These are phyloP conservation scores for Ladona fulva DNA, from an alignment of 1,140 invertebrate species.

Conservation along the genomic window DNA sequence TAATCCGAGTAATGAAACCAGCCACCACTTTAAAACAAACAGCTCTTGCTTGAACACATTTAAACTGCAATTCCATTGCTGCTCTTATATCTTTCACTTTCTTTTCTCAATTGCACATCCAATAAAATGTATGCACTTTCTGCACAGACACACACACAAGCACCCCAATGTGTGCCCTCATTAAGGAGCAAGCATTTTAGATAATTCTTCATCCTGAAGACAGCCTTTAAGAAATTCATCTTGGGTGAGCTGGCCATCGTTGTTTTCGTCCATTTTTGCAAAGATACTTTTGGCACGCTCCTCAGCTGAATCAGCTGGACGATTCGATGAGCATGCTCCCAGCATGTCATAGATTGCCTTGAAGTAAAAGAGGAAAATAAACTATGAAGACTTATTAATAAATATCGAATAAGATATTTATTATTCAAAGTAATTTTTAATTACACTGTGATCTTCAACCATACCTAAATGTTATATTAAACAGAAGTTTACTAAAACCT, in stretches of 20 bases:
- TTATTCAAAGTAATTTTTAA: too few species aligned
- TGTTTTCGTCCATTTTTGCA: conserved; percentile 98
- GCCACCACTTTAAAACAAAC: not conserved
- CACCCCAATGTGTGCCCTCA: conserved; percentile 26
- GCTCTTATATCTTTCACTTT: not conserved
- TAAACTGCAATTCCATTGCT: not conserved
- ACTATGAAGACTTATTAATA: too few species aligned
- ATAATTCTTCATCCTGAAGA: conserved; percentile 93
- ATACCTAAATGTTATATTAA: too few species aligned
- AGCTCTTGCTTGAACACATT: not conserved
- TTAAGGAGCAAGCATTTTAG: conserved; percentile 91
- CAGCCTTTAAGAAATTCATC: conserved; percentile 99
- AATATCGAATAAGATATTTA: too few species aligned
- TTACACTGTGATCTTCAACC: too few species aligned
- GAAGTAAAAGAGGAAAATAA: conserved; percentile 31
- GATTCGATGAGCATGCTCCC: conserved; percentile 86
- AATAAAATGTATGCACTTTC: not conserved
- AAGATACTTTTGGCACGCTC: conserved; percentile 98
- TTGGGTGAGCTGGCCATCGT: conserved; percentile 94
- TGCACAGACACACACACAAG: not conserved
- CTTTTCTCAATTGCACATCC: not conserved
- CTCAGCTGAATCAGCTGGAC: conserved; percentile 85
- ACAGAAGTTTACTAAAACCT: too few species aligned
- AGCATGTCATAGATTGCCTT: conserved; percentile 99
- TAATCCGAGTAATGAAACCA: not conserved